Evolutionary conservation across 1,140 invertebrate genomes (phyloP), one percentile per base, ranked within the genome.

Genomic region (Papilio helenus): DNA sequence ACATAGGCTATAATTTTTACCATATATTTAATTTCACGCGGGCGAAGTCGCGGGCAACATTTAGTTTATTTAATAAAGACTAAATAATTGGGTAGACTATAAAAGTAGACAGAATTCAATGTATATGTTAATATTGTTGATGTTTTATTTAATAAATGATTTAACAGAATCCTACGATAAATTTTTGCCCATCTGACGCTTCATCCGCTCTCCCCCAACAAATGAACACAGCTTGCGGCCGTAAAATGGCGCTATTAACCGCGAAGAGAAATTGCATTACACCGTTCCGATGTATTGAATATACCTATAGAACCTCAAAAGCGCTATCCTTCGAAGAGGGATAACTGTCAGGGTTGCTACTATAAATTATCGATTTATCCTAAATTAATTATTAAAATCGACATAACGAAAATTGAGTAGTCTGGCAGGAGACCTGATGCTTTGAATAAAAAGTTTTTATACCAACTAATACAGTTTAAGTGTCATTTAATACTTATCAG

Each of bases 221-320:
- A 90, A 89, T 88, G 88, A 89, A 90, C 82, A 84, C 88, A 90
- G 84, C 72, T 88, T 90, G 82, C 82, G 82, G 84, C 82, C 82
- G 74, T 82, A 80, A 85, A 88, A 90, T 83, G 86, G 80, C 74
- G 84, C 81, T 84, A 88, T 92, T 90, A 90, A 74, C 82, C 81
- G 80, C 72, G 83, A 80, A 74, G 76, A 82, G 84, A 86, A 86
- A 89, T 91, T 91, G 84, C 82, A 87, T 86, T 83, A 79, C 86
- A 61, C 79, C 78, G 55, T 84, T 81, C 81, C 78, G 86, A 86
- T 84, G 82, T 89, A 87, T 88, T 84, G 83, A 86, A 85, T 84
- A 83, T 86, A 85, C 82, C 72, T 82, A 78, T 26, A 79, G 65
- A 68, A 73, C 71, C 79, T 78, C 74, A 44, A 79, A 79, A 72